Percentiles rank a stretch among this genome's conserved stretches.
These are phyloP conservation scores for Telmatochromis sp. DNA, from an alignment of 2,113 vertebrate genomes.

Conservation along the genomic window DNA sequence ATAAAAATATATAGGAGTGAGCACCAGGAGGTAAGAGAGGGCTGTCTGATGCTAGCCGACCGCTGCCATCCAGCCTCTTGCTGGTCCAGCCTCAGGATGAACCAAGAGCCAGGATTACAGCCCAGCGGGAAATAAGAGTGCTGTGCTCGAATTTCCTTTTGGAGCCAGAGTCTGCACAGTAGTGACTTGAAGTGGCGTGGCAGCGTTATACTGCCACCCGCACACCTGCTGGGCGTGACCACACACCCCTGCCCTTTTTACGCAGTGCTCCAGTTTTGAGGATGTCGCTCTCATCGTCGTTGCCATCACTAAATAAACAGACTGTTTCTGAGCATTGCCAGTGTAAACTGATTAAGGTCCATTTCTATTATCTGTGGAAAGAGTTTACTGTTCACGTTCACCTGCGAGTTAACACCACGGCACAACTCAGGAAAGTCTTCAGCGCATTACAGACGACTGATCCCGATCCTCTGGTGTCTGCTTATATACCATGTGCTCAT, in stretches of 20 bases:
- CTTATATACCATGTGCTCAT: not conserved
- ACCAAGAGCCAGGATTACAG: not conserved
- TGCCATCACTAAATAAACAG: not conserved
- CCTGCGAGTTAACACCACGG: not conserved
- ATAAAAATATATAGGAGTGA: not conserved
- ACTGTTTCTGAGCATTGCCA: not conserved
- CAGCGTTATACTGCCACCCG: fast-evolving
- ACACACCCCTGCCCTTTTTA: not conserved
- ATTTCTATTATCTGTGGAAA: fast-evolving
- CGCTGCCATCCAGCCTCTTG: not conserved
- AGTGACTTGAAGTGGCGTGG: not conserved
- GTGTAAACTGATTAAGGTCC: fast-evolving
- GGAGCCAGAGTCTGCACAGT: not conserved
- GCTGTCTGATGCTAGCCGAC: not conserved
- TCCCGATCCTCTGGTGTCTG: not conserved
- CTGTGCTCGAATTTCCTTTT: fast-evolving
- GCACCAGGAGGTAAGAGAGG: not conserved
- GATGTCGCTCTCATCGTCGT: fast-evolving
- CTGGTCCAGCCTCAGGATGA: not conserved
- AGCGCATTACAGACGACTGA: fast-evolving
- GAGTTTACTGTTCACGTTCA: not conserved
- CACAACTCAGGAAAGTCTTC: not conserved
- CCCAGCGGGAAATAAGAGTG: not conserved
- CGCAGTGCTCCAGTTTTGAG: not conserved
- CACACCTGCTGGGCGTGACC: not conserved